Percentiles rank a stretch among this genome's conserved stretches.
These are phyloP conservation scores for Physella acuta DNA, from an alignment of 1,140 invertebrate species.

Conservation along the genomic window DNA sequence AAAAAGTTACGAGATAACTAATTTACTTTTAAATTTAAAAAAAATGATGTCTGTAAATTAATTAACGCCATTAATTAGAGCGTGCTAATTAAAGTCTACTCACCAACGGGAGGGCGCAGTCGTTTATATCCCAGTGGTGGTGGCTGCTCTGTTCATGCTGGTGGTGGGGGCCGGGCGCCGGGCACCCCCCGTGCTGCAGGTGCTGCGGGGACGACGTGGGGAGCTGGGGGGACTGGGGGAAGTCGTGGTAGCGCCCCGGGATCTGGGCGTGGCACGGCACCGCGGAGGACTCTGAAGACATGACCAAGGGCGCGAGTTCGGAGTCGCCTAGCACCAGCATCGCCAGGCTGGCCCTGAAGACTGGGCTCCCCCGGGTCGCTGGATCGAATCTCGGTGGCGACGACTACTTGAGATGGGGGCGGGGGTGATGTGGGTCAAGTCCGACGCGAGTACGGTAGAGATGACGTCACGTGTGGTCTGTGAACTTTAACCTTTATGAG, in stretches of 20 bases:
- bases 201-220: slow-evolving; percentile 28
- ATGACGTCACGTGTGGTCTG: no score
- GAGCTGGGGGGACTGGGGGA: slow-evolving; percentile 14
- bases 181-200: neutral
- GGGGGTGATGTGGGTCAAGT: no score
- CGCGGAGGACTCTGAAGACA: slow-evolving; percentile 3
- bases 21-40: no score
- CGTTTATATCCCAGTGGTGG: slow-evolving; percentile 55
- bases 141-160: slow-evolving; percentile 16
- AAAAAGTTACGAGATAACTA: no score
- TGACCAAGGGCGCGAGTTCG: slow-evolving; percentile 3
- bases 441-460: no score
- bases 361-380: no score
- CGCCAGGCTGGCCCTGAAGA: neutral
- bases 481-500: no score
- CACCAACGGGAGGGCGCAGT: slow-evolving; percentile 50
- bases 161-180: neutral
- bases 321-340: slow-evolving; percentile 15
- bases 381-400: no score
- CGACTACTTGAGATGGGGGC: no score
- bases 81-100: slow-evolving; percentile 21
- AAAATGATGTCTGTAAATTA: no score
- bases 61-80: no score
- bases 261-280: slow-evolving; percentile 6
- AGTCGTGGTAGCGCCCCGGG: neutral